A percentile compares a stretch with the other conserved stretches of the same genome.
Evolutionary conservation across 2,113 vertebrate genomes (phyloP).

Genomic region (Leucosticte australis): DNA sequence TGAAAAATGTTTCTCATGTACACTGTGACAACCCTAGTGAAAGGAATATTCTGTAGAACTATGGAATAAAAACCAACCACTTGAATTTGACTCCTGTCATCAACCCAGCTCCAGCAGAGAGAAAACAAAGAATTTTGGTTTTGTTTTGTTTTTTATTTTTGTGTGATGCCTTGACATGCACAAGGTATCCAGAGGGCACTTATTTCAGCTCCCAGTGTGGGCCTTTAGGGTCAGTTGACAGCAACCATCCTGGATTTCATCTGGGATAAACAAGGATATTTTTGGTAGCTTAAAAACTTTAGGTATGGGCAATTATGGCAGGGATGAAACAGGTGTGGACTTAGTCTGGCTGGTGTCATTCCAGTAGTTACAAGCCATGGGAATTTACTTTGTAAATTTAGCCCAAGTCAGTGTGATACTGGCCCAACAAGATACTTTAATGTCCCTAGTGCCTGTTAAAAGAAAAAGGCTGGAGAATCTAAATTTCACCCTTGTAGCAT

Average conservation of each 20-base stretch:
- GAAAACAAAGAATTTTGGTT: neutral
- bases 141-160: neutral
- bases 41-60: neutral
- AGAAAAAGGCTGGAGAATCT: neutral
- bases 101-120: neutral
- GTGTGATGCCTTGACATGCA: neutral
- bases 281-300: neutral
- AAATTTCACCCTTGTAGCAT: neutral
- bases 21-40: neutral
- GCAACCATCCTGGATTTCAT: neutral
- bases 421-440: neutral
- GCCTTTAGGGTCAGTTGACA: neutral
- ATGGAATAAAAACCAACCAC: neutral
- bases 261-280: neutral
- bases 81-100: conserved; percentile 5
- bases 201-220: neutral
- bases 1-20: neutral
- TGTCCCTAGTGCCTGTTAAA: neutral
- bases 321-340: rapidly evolving
- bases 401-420: neutral
- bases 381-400: neutral
- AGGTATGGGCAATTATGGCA: neutral
- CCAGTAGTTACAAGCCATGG: neutral
- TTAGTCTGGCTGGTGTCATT: neutral
- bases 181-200: neutral